Conservation (phyloP, 2,113 vertebrate species). For the Thamnophis sirtalis region DNA sequence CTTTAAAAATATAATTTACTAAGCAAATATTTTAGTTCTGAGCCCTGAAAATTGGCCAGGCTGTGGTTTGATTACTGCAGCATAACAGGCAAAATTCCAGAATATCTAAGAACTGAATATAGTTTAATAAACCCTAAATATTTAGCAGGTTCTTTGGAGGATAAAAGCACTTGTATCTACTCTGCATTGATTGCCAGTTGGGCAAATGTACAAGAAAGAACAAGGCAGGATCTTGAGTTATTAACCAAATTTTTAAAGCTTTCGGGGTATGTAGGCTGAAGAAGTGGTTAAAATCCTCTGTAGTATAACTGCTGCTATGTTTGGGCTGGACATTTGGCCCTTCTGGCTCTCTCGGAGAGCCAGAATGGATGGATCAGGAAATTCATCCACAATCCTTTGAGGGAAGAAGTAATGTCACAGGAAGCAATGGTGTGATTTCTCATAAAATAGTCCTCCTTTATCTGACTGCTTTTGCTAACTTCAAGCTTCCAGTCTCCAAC, state of each 20-base stretch:
- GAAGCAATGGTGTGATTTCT: neutral
- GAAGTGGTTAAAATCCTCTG: neutral
- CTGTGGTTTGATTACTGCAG: neutral
- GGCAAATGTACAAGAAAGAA: neutral
- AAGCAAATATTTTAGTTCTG: neutral
- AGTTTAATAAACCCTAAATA: neutral
- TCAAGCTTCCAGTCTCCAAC: neutral
- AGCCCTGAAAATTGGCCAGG: constrained; percentile 1
- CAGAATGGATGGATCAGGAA: neutral
- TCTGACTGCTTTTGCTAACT: neutral
- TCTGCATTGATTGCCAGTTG: neutral
- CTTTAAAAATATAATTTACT: constrained; percentile 1
- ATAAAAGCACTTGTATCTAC: neutral
- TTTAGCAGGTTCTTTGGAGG: neutral
- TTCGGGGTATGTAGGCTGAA: neutral
- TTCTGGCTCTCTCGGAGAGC: neutral
- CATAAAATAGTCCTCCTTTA: neutral
- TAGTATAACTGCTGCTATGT: neutral
- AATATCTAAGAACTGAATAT: constrained; percentile 26
- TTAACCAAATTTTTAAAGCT: neutral
- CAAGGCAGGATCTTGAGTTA: neutral
- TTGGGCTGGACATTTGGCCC: neutral
- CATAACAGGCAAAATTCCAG: neutral
- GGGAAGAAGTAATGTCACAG: neutral
- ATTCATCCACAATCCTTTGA: neutral